phyloP scores from a whole-genome alignment of 2,113 vertebrate species.

The Semnopithecus entellus region DNA sequence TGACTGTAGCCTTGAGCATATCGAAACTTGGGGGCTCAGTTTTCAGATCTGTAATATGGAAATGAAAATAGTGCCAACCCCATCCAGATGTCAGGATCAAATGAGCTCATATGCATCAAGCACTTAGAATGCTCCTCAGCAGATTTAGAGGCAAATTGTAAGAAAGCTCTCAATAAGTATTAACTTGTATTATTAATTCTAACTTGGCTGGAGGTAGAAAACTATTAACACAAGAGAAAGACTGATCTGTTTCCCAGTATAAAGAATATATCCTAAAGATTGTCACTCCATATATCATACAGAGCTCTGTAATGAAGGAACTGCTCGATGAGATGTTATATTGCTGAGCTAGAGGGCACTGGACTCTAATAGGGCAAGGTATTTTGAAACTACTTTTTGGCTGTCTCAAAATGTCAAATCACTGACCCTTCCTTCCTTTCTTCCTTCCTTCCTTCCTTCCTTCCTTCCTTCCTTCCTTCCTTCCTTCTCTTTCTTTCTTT shows the following conservation, averaged over 20 bases:
- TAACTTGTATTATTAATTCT: background rate
- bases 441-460: too few species aligned
- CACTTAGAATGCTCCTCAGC: background rate
- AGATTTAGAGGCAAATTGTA: background rate
- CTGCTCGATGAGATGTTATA: background rate
- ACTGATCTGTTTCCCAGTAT: background rate
- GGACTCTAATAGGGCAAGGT: background rate
- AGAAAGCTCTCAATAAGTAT: background rate
- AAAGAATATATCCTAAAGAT: background rate
- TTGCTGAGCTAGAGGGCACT: background rate
- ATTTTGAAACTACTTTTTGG: background rate
- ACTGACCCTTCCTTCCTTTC: too few species aligned
- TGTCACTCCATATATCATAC: background rate
- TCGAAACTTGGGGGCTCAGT: background rate
- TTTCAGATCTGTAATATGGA: background rate
- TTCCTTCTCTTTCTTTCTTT: too few species aligned
- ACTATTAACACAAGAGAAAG: background rate
- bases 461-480: too few species aligned
- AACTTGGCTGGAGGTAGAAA: background rate
- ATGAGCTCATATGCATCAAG: background rate
- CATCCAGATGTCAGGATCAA: background rate
- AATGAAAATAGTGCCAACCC: background rate
- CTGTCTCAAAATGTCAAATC: background rate
- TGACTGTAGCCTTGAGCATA: background rate
- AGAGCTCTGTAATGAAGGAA: background rate